Conservation (phyloP, 2,113 vertebrate genomes). For the Acanthochromis polyacanthus region DNA sequence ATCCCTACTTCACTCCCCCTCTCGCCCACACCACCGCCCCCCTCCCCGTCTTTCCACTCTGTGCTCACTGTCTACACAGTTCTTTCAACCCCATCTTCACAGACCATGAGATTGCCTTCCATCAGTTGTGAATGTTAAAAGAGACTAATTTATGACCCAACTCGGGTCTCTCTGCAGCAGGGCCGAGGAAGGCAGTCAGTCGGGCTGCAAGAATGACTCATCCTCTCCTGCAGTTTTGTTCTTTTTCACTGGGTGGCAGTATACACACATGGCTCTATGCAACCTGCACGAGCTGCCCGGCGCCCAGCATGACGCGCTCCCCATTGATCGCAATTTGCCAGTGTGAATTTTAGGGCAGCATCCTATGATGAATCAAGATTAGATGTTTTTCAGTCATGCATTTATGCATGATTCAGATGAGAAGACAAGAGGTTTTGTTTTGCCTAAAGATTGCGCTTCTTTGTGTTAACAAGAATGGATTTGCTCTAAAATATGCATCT, state of each 20-base stretch:
- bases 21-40: constrained; percentile 5
- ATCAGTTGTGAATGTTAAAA: constrained; percentile 76
- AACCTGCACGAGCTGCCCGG: not conserved
- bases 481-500: not conserved
- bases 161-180: constrained; percentile 54
- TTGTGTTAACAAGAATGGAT: not conserved
- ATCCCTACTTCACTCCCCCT: constrained; percentile 43
- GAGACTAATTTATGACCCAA: constrained; percentile 74
- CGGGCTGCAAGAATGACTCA: constrained; percentile 65
- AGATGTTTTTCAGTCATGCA: constrained; percentile 51
- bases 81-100: constrained; percentile 67
- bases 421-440: constrained; percentile 4
- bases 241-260: constrained; percentile 70
- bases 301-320: constrained; percentile 20
- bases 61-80: constrained; percentile 21
- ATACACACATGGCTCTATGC: constrained; percentile 47
- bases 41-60: constrained; percentile 14
- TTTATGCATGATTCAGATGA: constrained; percentile 49
- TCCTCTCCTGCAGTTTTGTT: constrained; percentile 12
- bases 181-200: constrained; percentile 23
- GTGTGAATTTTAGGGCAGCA: constrained; percentile 52
- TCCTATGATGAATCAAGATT: constrained; percentile 55
- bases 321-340: constrained; percentile 42
- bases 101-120: constrained; percentile 66
- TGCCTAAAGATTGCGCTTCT: not conserved